Evolutionary conservation across 1,140 invertebrate genomes (phyloP).

Genomic region (Anastrepha obliqua): DNA sequence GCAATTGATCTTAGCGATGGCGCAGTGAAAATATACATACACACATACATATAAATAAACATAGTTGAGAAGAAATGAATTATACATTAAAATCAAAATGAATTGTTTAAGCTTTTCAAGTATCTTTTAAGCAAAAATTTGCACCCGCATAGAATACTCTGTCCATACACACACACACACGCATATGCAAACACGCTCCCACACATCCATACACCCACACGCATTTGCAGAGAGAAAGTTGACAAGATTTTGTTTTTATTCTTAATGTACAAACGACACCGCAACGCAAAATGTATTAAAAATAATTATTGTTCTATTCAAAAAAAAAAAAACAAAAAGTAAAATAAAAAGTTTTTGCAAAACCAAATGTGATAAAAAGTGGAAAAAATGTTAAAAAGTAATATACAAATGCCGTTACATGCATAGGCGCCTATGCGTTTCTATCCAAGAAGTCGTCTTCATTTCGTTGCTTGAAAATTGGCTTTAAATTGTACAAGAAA

Average conservation of each 20-base stretch:
- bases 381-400: slow-evolving; percentile 8
- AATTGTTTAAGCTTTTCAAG: background rate
- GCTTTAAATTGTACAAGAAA: slow-evolving; percentile 37
- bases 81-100: background rate
- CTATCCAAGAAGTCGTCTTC: background rate
- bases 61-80: background rate
- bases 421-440: background rate
- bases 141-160: slow-evolving; percentile 26
- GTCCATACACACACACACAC: background rate
- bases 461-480: slow-evolving; percentile 46
- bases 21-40: background rate
- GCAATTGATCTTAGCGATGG: background rate
- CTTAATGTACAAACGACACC: background rate
- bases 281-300: slow-evolving; percentile 41
- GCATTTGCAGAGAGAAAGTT: background rate
- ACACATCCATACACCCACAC: background rate
- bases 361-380: slow-evolving; percentile 42
- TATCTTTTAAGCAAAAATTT: background rate
- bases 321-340: background rate
- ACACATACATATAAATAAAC: background rate
- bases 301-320: slow-evolving; percentile 19
- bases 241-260: background rate
- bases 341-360: background rate
- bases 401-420: background rate
- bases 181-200: too few species aligned